A percentile compares a stretch with the other conserved stretches of the same genome.
Conservation (phyloP, 2,888 invertebrate species). For the Amaurobius ferox region DNA sequence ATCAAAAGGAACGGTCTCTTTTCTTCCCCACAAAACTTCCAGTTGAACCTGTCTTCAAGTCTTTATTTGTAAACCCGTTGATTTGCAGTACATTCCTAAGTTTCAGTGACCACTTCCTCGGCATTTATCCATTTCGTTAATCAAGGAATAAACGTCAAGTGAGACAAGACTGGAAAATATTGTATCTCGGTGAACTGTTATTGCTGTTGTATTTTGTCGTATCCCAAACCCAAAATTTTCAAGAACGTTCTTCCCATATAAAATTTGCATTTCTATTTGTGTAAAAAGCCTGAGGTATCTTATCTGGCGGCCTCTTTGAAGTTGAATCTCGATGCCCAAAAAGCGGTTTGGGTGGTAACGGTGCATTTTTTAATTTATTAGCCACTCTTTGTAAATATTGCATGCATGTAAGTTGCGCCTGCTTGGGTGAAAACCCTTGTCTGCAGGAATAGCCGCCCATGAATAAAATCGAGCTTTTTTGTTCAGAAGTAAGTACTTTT, state of each 20-base stretch:
- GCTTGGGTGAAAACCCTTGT: background rate
- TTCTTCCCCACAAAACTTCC: slow-evolving; percentile 3
- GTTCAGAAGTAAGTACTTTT: slow-evolving; percentile 3
- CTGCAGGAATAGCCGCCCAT: slow-evolving; percentile 12
- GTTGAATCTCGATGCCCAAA: background rate
- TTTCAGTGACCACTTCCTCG: background rate
- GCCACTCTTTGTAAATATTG: background rate
- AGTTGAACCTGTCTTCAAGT: slow-evolving; percentile 21
- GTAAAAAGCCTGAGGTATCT: slow-evolving; percentile 21
- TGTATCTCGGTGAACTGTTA: slow-evolving; percentile 19
- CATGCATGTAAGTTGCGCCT: background rate
- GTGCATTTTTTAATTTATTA: background rate
- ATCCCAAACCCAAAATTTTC: slow-evolving; percentile 28
- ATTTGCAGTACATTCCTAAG: slow-evolving; percentile 18
- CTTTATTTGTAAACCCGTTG: slow-evolving; percentile 31
- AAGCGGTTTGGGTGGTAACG: background rate
- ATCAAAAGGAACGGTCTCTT: slow-evolving; percentile 18
- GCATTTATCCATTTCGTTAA: slow-evolving; percentile 17
- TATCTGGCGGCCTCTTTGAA: slow-evolving; percentile 43
- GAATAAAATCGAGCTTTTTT: slow-evolving; percentile 6
- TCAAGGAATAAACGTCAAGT: slow-evolving; percentile 2
- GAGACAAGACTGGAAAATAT: slow-evolving; percentile 36
- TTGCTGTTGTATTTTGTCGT: slow-evolving; percentile 51
- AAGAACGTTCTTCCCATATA: slow-evolving; percentile 32
- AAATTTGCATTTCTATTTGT: slow-evolving; percentile 40